Base-by-base conservation (phyloP, 2,113 vertebrate genomes). In the Phalacrocorax brasilianus region DNA sequence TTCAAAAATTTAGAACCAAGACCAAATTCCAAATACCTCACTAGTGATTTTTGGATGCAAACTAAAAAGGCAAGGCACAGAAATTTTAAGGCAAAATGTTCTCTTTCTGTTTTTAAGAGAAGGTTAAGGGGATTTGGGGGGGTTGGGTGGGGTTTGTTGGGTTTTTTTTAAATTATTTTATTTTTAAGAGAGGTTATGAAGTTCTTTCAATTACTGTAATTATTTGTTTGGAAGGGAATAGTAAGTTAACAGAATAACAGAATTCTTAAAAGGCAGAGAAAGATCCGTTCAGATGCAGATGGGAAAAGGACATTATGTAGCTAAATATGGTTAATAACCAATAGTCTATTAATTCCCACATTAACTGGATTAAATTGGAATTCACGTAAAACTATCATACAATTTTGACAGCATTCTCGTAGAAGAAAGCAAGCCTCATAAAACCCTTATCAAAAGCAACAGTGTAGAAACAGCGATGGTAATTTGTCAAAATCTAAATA, bases 401-500 rank as follows among this genome's bases (percentile, higher is more conserved):
- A 70, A 55, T 75, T 79, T 71, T 80, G 82, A 93, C 32, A 94
- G 35, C 20, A 74, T 67, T 63, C 23, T 88, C 67, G 62, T 4
- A 84, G 82, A 71, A 73, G n/a, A 55, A 90, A 68, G 45, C 13
- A 88, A 88, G 30, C 30, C 52, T 80, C 50, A 83, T 66, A 74
- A 87, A 75, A 85, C 4, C 65, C 47, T 73, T 58, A 53, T 70
- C 65, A 85, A 82, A 93, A 85, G 76, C 65, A 94, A 44, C 47
- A 63, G n/a, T 58, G 44, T 30, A 91, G 55, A 83, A 91, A 85
- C 38, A 91, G 45, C n/a, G 63, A 82, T 42, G 32, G 58, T 38
- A 91, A 92, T 76, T 92, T 88, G 4, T 66, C 73, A 89, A 91
- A 95, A 65, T 52, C 76, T 56, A 82, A 91, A 45, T n/a, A 78